These are phyloP conservation scores for Otolemur garnettii DNA, from an alignment of 2,113 vertebrate genomes.

Conservation along the genomic window DNA sequence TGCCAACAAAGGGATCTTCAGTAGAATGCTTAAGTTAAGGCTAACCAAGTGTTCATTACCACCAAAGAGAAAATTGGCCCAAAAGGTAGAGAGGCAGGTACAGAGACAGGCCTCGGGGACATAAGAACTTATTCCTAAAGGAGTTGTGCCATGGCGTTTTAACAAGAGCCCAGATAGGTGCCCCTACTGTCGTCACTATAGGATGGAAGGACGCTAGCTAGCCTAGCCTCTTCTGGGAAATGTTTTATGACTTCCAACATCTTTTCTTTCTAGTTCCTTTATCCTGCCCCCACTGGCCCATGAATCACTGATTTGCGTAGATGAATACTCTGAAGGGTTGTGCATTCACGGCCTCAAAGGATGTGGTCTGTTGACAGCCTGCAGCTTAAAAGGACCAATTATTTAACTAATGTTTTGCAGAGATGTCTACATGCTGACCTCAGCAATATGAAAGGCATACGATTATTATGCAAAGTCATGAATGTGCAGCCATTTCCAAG, in stretches of 20 bases:
- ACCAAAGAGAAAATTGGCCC: neutral
- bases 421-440: slow-evolving; percentile 73
- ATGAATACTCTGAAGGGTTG: slow-evolving; percentile 43
- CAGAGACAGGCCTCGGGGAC: neutral
- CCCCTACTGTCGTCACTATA: neutral
- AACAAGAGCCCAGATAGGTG: neutral
- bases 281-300: neutral
- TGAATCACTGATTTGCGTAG: slow-evolving; percentile 39
- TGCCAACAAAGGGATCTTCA: neutral
- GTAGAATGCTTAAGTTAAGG: neutral
- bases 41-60: neutral
- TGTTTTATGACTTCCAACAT: neutral
- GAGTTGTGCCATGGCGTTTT: neutral
- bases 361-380: slow-evolving; percentile 59
- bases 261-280: neutral
- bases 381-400: slow-evolving; percentile 56
- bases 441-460: slow-evolving; percentile 74
- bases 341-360: slow-evolving; percentile 59
- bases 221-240: neutral
- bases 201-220: neutral
- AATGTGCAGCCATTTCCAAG: slow-evolving; percentile 65
- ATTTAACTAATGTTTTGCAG: slow-evolving; percentile 74
- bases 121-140: neutral
- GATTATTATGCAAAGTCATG: slow-evolving; percentile 79
- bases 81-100: neutral